Conservation (phyloP, 1,140 invertebrate genomes). For the Micrasema longulum region DNA sequence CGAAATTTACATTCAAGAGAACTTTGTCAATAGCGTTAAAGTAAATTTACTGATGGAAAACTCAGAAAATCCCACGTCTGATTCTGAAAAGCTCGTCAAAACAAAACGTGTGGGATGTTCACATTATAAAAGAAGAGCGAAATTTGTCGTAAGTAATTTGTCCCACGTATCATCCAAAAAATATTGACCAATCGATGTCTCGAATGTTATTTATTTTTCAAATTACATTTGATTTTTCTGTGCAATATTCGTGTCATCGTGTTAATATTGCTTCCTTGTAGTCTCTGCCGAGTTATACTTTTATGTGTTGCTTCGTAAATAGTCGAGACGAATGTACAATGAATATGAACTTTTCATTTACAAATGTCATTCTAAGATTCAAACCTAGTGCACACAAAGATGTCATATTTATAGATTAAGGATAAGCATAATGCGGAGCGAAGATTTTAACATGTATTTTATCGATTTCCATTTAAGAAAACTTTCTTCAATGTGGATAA, state of each 20-base stretch:
- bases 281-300: not conserved
- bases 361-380: slow-evolving; percentile 32
- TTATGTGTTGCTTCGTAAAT: too few species aligned
- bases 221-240: not conserved
- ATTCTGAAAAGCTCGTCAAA: slow-evolving; percentile 24
- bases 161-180: slow-evolving; percentile 33
- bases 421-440: too few species aligned
- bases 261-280: not conserved
- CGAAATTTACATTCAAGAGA: slow-evolving; percentile 9
- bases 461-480: too few species aligned
- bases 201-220: slow-evolving; percentile 16
- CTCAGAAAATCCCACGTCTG: slow-evolving; percentile 1
- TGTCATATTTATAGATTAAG: too few species aligned
- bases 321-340: too few species aligned
- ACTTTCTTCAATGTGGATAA: too few species aligned
- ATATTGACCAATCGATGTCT: slow-evolving; percentile 37
- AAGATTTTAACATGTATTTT: too few species aligned
- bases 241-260: not conserved
- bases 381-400: slow-evolving; percentile 20
- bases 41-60: slow-evolving; percentile 40
- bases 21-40: slow-evolving; percentile 24
- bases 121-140: slow-evolving; percentile 83
- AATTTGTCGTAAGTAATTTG: slow-evolving; percentile 79
- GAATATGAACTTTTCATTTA: slow-evolving; percentile 35
- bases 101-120: slow-evolving; percentile 74